Percentiles rank a stretch among this genome's conserved stretches.
phyloP scores from a whole-genome alignment of 92 coral and sea anemone genomes.

The Hydrozoanthus gracilis region DNA sequence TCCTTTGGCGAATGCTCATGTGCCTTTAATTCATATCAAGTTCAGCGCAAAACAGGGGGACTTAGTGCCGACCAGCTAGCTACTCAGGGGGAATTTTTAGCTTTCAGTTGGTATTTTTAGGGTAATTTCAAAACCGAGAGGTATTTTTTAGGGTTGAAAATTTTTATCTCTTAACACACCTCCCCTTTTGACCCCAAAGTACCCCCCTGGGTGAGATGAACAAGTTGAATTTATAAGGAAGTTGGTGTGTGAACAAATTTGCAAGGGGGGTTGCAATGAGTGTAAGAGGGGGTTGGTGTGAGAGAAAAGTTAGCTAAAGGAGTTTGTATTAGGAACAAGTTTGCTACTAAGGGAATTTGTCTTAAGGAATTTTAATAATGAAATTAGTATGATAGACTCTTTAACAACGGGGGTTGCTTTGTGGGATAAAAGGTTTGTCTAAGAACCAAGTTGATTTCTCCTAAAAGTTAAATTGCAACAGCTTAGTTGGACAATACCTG shows the following conservation, averaged over 20 bases:
- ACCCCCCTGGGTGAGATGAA: not conserved
- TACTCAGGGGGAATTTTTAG: no score
- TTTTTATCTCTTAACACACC: not conserved
- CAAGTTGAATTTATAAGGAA: slow-evolving; percentile 1
- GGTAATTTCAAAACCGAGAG: no score
- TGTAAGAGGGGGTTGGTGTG: slow-evolving; percentile 10
- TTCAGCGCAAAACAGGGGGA: no score
- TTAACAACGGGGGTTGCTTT: not conserved
- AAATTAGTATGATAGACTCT: not conserved
- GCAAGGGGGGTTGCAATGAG: slow-evolving; percentile 11
- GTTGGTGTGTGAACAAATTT: slow-evolving; percentile 1
- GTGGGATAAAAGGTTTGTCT: not conserved
- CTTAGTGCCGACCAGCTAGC: no score
- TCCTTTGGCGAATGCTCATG: no score
- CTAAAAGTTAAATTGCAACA: not conserved
- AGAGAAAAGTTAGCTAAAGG: not conserved
- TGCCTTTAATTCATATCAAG: no score
- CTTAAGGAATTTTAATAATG: not conserved
- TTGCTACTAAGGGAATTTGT: not conserved
- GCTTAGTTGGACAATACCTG: no score
- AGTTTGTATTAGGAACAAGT: not conserved
- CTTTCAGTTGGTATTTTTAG: no score
- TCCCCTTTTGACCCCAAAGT: slow-evolving; percentile 1
- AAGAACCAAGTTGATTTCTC: not conserved
- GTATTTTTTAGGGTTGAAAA: no score